A percentile compares a stretch with the other conserved stretches of the same genome.
Evolutionary conservation across 2,113 vertebrate species (phyloP).

Genomic region (Neotragus pygmaeus): DNA sequence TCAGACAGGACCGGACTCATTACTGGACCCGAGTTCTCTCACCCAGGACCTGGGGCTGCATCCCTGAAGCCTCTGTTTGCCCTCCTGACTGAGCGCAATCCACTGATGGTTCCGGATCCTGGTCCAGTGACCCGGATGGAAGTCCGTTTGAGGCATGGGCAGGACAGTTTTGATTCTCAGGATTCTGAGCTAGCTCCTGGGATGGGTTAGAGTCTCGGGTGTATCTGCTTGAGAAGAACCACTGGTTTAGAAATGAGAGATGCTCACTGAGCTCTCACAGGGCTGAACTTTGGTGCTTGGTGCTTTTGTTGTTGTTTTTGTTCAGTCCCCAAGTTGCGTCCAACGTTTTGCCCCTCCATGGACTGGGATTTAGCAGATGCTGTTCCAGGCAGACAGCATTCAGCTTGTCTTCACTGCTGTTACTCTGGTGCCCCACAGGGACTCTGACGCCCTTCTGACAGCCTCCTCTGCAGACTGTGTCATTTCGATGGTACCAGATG

Average conservation of each 20-base stretch:
- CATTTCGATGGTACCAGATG: rapidly evolving
- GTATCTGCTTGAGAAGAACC: not conserved
- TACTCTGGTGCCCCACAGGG: rapidly evolving
- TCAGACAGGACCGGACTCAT: rapidly evolving
- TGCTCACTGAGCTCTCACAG: rapidly evolving
- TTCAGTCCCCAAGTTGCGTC: not conserved
- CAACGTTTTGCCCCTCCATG: not conserved
- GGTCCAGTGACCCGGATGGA: rapidly evolving
- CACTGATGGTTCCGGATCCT: rapidly evolving
- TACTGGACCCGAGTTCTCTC: rapidly evolving
- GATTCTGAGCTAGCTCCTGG: not conserved
- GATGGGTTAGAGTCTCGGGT: rapidly evolving
- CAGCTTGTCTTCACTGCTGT: not conserved
- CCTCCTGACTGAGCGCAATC: rapidly evolving
- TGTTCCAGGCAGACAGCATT: not conserved
- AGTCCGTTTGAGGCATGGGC: rapidly evolving
- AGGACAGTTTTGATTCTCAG: not conserved
- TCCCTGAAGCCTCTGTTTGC: rapidly evolving
- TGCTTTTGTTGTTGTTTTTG: not conserved
- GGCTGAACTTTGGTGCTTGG: not conserved
- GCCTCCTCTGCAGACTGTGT: not conserved
- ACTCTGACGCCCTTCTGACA: not conserved
- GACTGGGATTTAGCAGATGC: rapidly evolving
- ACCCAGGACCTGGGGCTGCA: not conserved
- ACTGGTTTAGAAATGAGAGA: not conserved